phyloP scores from a whole-genome alignment of 2,888 invertebrate species.

The Sthenelais limicola region DNA sequence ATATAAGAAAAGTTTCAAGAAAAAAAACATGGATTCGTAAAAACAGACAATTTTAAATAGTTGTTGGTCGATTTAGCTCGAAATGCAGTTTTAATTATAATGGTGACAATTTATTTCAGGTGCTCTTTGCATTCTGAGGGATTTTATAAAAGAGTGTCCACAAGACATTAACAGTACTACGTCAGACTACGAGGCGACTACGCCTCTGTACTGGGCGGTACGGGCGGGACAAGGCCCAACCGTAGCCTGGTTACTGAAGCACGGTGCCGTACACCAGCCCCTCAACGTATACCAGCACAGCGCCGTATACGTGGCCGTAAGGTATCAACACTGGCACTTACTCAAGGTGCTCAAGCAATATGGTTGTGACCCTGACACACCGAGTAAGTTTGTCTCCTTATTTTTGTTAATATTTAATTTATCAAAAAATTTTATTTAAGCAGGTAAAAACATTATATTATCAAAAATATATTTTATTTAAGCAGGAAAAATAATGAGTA shows the following conservation, averaged over 20 bases:
- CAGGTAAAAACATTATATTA: not conserved
- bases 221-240: not conserved
- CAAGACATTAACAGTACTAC: slow-evolving; percentile 1
- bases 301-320: slow-evolving; percentile 36
- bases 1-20: too few relatives aligned
- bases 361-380: slow-evolving; percentile 11
- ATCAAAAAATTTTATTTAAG: not conserved
- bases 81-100: too few relatives aligned
- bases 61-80: too few relatives aligned
- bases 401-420: not conserved
- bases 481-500: not conserved
- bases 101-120: not conserved
- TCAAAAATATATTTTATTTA: not conserved
- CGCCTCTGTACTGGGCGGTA: slow-evolving; percentile 31
- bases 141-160: too few relatives aligned
- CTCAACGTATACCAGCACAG: slow-evolving; percentile 35
- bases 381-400: not conserved
- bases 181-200: slow-evolving; percentile 13
- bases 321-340: not conserved
- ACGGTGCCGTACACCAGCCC: slow-evolving; percentile 28
- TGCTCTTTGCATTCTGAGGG: too few relatives aligned
- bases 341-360: not conserved
- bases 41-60: too few relatives aligned
- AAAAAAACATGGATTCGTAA: too few relatives aligned
- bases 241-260: slow-evolving; percentile 5